phyloP scores from a whole-genome alignment of 2,113 vertebrate genomes.

The Nestor notabilis region DNA sequence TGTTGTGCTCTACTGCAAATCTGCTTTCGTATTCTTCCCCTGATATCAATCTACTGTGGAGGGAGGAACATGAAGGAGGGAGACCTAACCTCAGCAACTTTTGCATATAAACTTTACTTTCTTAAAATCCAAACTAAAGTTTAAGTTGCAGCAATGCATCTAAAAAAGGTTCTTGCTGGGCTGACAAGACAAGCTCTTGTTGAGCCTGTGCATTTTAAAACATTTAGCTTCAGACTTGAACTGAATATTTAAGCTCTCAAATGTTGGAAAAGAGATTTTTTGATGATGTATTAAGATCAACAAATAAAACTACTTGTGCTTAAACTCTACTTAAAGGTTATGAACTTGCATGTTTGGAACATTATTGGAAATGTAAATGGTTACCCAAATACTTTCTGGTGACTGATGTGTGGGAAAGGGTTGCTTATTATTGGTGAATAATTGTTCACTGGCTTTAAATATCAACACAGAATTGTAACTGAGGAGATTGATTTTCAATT shows the following conservation, averaged over 20 bases:
- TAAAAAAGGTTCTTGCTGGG: neutral
- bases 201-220: neutral
- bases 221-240: neutral
- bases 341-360: neutral
- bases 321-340: neutral
- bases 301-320: neutral
- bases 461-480: neutral
- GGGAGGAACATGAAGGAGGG: neutral
- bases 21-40: slow-evolving; percentile 29
- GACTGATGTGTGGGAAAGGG: neutral
- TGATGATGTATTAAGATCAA: neutral
- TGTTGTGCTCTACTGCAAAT: slow-evolving; percentile 19
- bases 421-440: neutral
- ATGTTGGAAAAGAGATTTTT: neutral
- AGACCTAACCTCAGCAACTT: neutral
- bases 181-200: neutral
- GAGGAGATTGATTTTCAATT: neutral
- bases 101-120: neutral
- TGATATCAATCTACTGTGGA: neutral
- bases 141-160: neutral
- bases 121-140: neutral
- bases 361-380: neutral
- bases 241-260: neutral
- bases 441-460: neutral
- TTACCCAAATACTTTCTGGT: neutral